These are phyloP conservation scores for Panagrolaimus sp. DNA, from an alignment of 1,140 invertebrate genomes.

Conservation along the genomic window DNA sequence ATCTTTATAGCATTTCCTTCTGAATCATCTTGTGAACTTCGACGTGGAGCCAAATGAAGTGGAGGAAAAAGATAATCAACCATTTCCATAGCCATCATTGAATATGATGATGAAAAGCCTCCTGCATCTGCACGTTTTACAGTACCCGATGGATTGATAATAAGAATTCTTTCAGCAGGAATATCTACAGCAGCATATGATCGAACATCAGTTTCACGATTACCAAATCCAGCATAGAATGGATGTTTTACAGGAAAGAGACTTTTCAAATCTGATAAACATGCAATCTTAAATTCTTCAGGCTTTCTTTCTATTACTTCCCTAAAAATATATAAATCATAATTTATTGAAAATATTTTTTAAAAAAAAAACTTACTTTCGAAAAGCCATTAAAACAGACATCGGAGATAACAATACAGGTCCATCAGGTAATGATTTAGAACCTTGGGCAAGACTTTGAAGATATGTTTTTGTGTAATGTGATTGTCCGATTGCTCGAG, in stretches of 20 bases:
- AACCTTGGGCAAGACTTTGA: slow-evolving; percentile 83
- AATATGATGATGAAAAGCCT: slow-evolving; percentile 48
- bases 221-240: slow-evolving; percentile 98
- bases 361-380: slow-evolving; percentile 66
- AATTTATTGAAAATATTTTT: not conserved
- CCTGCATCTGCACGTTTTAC: slow-evolving; percentile 66
- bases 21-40: not conserved
- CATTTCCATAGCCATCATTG: slow-evolving; percentile 49
- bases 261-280: slow-evolving; percentile 85
- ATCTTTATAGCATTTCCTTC: too few species aligned
- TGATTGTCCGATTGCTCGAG: slow-evolving; percentile 86
- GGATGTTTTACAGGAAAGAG: slow-evolving; percentile 82
- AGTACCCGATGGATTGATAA: slow-evolving; percentile 93
- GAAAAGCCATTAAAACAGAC: slow-evolving; percentile 89
- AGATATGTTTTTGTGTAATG: slow-evolving; percentile 88
- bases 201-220: slow-evolving; percentile 80
- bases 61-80: slow-evolving; percentile 59
- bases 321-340: slow-evolving; percentile 62
- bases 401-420: slow-evolving; percentile 93
- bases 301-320: slow-evolving; percentile 99
- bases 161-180: slow-evolving; percentile 90
- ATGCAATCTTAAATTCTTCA: slow-evolving; percentile 97
- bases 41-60: slow-evolving; percentile 17
- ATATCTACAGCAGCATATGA: slow-evolving; percentile 94
- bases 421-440: slow-evolving; percentile 85